Percentiles rank a stretch among this genome's conserved stretches.
phyloP scores from a whole-genome alignment of 2,113 vertebrate species.

The Phyllostomus hastatus region DNA sequence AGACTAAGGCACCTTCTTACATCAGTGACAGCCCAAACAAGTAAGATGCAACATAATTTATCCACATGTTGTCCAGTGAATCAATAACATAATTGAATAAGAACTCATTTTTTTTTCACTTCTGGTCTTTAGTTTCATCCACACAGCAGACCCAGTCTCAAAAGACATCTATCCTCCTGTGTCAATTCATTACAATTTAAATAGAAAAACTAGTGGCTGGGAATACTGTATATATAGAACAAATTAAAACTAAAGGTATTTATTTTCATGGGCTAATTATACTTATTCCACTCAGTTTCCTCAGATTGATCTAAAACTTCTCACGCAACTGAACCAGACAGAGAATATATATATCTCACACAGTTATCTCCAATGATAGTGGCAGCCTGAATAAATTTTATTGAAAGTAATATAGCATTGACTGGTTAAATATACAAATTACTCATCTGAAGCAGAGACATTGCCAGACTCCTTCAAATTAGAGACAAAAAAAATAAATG shows the following conservation, averaged over 20 bases:
- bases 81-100: not conserved
- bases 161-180: not conserved
- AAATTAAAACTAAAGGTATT: slow-evolving; percentile 49
- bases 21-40: not conserved
- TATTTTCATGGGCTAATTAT: slow-evolving; percentile 60
- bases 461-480: not conserved
- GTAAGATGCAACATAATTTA: not conserved
- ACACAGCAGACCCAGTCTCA: not conserved
- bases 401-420: slow-evolving; percentile 71
- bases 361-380: slow-evolving; percentile 19
- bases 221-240: not conserved
- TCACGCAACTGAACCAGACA: slow-evolving; percentile 46
- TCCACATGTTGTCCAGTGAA: not conserved
- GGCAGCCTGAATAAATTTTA: slow-evolving; percentile 29
- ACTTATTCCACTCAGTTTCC: slow-evolving; percentile 49
- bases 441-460: slow-evolving; percentile 43
- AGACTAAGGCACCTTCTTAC: not conserved
- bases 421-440: slow-evolving; percentile 68
- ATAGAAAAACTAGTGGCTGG: slow-evolving; percentile 29
- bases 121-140: not conserved
- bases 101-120: slow-evolving; percentile 11
- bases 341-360: slow-evolving; percentile 37
- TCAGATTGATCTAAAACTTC: slow-evolving; percentile 52
- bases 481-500: slow-evolving; percentile 60
- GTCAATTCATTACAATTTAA: slow-evolving; percentile 53